phyloP scores from a whole-genome alignment of 2,888 invertebrate species.

The Fabriciana adippe region DNA sequence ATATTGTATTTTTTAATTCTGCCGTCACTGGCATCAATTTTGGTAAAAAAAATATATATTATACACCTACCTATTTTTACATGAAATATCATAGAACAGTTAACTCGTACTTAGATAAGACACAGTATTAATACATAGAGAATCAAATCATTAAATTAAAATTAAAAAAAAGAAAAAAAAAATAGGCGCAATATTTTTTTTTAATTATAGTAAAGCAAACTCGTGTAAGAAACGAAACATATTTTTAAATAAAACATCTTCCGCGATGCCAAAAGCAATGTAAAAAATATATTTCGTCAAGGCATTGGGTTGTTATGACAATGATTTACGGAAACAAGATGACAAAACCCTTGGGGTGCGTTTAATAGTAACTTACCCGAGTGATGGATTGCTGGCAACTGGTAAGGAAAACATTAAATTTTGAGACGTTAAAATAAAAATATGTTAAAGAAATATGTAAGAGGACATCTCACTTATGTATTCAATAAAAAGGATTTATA shows the following conservation, averaged over 20 bases:
- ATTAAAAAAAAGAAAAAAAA: too few species aligned
- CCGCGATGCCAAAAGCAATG: not conserved
- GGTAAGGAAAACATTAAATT: not conserved
- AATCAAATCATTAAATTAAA: too few species aligned
- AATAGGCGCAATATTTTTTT: too few species aligned
- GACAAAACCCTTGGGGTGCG: conserved; percentile 21
- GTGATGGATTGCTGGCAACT: conserved; percentile 18
- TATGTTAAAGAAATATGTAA: not conserved
- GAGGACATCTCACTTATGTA: too few species aligned
- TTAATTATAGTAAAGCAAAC: too few species aligned
- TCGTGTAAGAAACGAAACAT: too few species aligned
- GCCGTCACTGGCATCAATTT: not conserved
- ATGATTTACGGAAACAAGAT: conserved; percentile 26
- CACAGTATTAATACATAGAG: too few species aligned
- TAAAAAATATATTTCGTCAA: conserved; percentile 14
- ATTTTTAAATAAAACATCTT: not conserved
- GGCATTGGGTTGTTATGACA: conserved; percentile 13
- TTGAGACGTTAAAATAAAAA: conserved; percentile 6
- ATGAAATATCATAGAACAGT: too few species aligned
- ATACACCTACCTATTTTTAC: too few species aligned
- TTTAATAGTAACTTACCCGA: conserved; percentile 20
- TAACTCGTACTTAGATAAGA: too few species aligned
- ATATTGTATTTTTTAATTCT: conserved; percentile 6
- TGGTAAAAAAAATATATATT: not conserved
- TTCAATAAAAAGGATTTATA: too few species aligned